phyloP scores from a whole-genome alignment of 2,888 invertebrate genomes.

The Dromius quadrimaculatus region DNA sequence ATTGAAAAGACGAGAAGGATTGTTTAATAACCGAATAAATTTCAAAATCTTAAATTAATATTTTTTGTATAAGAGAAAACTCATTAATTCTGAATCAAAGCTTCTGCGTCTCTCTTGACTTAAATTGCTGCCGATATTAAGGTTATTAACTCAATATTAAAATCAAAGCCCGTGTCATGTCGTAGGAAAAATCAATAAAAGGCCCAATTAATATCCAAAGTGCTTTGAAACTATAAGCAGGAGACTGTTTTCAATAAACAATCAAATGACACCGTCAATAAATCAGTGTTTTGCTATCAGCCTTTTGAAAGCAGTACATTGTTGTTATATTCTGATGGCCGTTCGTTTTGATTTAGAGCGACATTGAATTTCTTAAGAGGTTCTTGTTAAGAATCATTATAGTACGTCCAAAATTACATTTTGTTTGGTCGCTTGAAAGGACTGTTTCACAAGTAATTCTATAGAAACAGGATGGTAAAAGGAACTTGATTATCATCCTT shows the following conservation, averaged over 20 bases:
- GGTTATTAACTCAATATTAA: conserved; percentile 45
- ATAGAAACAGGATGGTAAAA: too few species aligned
- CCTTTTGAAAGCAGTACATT: conserved; percentile 3
- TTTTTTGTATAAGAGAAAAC: conserved; percentile 42
- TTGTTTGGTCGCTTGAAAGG: too few species aligned
- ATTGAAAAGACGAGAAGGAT: conserved; percentile 12
- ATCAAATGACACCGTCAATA: conserved; percentile 41
- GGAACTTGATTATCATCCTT: too few species aligned
- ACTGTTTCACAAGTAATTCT: too few species aligned
- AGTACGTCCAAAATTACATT: too few species aligned
- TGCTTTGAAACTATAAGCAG: conserved; percentile 19
- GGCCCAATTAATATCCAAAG: conserved; percentile 34
- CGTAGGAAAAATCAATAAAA: conserved; percentile 40
- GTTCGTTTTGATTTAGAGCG: conserved; percentile 19
- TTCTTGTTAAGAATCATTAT: too few species aligned
- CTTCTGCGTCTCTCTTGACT: conserved; percentile 29
- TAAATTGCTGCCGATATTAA: conserved; percentile 41
- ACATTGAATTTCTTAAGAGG: conserved; percentile 27
- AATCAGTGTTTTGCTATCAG: conserved; percentile 26
- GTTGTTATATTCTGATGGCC: conserved; percentile 13
- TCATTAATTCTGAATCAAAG: conserved; percentile 48
- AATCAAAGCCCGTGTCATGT: conserved; percentile 35
- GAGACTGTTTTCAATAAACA: conserved; percentile 35
- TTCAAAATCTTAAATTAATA: conserved; percentile 45
- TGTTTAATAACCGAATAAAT: conserved; percentile 38